These are phyloP conservation scores for Macrosiphum euphorbiae DNA, from an alignment of 2,888 invertebrate species.

Conservation along the genomic window DNA sequence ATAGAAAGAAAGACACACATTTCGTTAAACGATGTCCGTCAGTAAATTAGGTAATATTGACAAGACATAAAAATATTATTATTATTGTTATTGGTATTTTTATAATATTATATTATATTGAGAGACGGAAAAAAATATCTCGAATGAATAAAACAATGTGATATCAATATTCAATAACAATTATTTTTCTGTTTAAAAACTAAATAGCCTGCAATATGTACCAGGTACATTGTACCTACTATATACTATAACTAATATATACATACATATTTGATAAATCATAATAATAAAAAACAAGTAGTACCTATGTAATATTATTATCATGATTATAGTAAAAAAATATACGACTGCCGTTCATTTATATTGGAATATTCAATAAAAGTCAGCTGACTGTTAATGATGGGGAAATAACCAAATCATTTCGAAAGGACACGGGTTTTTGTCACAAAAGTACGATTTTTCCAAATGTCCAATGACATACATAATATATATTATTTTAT, in stretches of 20 bases:
- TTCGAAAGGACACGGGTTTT: neutral
- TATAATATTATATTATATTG: neutral
- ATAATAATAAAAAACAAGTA: neutral
- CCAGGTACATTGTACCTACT: too few species aligned
- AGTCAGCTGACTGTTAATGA: neutral
- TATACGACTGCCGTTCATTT: neutral
- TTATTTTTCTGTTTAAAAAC: neutral
- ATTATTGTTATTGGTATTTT: neutral
- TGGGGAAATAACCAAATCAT: neutral
- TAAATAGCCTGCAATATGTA: neutral
- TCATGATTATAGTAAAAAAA: neutral
- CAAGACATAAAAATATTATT: neutral
- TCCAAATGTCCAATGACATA: neutral
- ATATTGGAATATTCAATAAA: neutral
- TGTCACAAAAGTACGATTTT: neutral
- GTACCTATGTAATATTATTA: neutral
- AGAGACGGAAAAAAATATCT: neutral
- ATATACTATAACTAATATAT: neutral
- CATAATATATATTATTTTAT: neutral
- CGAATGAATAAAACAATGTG: neutral
- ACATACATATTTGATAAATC: neutral
- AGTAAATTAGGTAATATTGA: neutral
- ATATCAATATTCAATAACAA: neutral
- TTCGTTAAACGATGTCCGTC: neutral
- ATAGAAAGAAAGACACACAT: neutral